phyloP scores from a whole-genome alignment of 1,140 invertebrate genomes.

The Saccostrea glomerata region DNA sequence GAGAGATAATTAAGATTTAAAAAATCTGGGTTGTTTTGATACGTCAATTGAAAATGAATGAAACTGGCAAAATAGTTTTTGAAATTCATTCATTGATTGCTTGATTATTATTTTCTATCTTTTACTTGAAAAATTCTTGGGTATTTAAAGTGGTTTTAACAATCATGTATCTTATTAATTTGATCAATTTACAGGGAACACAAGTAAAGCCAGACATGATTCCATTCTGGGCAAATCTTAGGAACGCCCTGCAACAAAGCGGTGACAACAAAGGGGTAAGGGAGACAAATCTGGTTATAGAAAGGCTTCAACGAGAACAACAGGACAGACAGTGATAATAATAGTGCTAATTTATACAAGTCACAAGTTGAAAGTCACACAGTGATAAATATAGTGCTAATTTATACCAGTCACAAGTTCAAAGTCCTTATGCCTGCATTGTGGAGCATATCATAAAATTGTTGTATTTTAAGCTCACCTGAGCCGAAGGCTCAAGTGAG shows the following conservation, averaged over 20 bases:
- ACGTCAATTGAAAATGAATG: too few relatives aligned
- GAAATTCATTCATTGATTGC: too few relatives aligned
- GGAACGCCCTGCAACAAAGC: slow-evolving; percentile 53
- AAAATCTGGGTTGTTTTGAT: too few relatives aligned
- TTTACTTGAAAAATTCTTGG: too few relatives aligned
- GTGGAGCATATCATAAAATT: neutral
- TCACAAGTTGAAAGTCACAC: too few relatives aligned
- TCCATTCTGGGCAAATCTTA: slow-evolving; percentile 65
- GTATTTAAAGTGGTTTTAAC: too few relatives aligned
- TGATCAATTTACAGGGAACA: slow-evolving; percentile 60
- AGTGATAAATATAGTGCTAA: neutral
- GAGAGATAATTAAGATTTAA: too few relatives aligned
- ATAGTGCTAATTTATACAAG: neutral
- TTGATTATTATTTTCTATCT: too few relatives aligned
- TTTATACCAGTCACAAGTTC: neutral
- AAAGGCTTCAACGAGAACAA: neutral
- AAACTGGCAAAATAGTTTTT: too few relatives aligned
- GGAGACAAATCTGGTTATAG: neutral
- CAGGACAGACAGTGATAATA: neutral
- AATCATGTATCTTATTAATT: too few relatives aligned
- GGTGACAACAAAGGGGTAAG: slow-evolving; percentile 62
- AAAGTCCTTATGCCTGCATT: neutral
- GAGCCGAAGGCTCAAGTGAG: too few relatives aligned
- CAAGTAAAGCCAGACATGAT: slow-evolving; percentile 61
- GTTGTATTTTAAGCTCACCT: too few relatives aligned